Conservation (phyloP, 2,888 invertebrate genomes). For the Aphodius sticticus region DNA sequence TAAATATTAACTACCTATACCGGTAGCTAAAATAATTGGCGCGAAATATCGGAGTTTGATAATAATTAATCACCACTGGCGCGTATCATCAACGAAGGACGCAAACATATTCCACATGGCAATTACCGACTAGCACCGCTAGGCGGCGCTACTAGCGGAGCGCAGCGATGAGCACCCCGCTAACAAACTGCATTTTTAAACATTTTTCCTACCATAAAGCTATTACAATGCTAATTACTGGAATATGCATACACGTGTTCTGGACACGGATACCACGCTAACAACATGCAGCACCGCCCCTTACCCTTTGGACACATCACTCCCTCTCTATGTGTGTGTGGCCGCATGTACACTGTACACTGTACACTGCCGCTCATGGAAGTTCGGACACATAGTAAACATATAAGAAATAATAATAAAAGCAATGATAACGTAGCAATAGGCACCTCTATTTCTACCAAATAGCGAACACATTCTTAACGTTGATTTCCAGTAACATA, state of each 20-base stretch:
- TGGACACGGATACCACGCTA: neutral
- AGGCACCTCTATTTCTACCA: too few relatives aligned
- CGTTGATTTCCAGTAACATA: too few relatives aligned
- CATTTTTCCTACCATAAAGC: conserved; percentile 31
- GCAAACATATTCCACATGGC: conserved; percentile 16
- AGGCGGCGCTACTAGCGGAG: neutral
- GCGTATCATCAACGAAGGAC: conserved; percentile 24
- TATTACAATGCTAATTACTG: conserved; percentile 33
- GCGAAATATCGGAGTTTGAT: neutral
- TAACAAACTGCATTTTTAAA: conserved; percentile 28
- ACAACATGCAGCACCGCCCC: neutral
- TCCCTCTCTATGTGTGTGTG: neutral
- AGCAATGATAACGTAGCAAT: too few relatives aligned
- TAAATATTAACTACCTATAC: neutral
- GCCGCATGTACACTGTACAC: neutral
- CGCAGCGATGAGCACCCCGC: neutral
- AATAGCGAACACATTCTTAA: too few relatives aligned
- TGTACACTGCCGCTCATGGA: too few relatives aligned
- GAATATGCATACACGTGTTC: conserved; percentile 29
- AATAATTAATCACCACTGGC: neutral
- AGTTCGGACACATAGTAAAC: too few relatives aligned
- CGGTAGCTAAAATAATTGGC: too few relatives aligned
- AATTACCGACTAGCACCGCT: neutral
- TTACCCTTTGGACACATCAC: neutral
- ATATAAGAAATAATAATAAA: too few relatives aligned